Base-by-base conservation (phyloP, 2,888 invertebrate species). In the Ligdia adustata region DNA sequence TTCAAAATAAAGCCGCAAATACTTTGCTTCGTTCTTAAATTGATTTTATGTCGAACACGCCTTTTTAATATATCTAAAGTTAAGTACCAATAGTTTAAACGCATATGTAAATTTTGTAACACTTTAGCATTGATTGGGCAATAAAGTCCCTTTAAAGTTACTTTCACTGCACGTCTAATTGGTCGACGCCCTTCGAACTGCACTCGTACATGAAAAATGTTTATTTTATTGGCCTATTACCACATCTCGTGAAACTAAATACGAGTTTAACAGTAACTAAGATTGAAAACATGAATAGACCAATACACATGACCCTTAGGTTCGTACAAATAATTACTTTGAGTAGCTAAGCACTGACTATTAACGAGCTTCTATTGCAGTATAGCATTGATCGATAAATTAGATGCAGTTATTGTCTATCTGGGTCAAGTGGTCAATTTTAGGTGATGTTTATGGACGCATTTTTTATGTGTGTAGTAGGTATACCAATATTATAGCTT, bases 221-320 rank as follows among this genome's bases (percentile, higher is more conserved):
- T 57, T 61, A 63, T 75, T 75, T 72, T 70, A 76, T 72, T 75
- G 60, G 56, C 46, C 42, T 47, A 62, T 74, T 73, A 64, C 70
- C 49, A 65, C 71, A 72, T 61, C 54, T 53, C 49, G 51, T 52
- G 45, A 49, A 60, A 64, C 35, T 13, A 35, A n/a, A 27, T 37
- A 27, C 26, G 18, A 37, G 18, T 33, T 20, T 12, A 12, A 16
- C 26, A 18, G 57, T 60, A 55, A 40, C 45, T 0, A 49, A 66
- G 48, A 72, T 72, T 66, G 62, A 60, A 62, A 56, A 62, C 54
- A 46, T 62, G 49, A 57, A 54, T 48, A 31, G 44, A 55, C 62
- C 51, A 49, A 59, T 33, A 28, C 51, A 49, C 49, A 53, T 60
- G 61, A 53, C 62, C 55, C 50, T 38, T 59, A 47, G 39, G 47